A percentile compares a stretch with the other conserved stretches of the same genome.
phyloP scores from a whole-genome alignment of 2,797 vertebrate genomes.

The Gouania willdenowi region DNA sequence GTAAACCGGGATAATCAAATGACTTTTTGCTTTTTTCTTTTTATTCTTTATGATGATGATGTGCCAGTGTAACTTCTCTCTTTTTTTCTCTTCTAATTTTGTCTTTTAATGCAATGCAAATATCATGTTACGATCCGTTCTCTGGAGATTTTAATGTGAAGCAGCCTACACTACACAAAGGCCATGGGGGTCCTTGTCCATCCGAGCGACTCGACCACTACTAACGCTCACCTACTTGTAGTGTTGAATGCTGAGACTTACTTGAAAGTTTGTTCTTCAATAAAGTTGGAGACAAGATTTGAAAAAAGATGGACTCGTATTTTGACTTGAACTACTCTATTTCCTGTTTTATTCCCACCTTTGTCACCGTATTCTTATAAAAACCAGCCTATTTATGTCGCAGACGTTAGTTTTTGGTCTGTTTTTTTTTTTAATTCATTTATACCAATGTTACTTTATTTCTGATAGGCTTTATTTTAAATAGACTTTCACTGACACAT shows the following conservation, averaged over 20 bases:
- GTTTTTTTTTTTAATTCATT: no score
- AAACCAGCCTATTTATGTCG: no score
- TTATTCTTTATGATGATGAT: constrained; percentile 8
- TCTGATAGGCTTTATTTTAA: no score
- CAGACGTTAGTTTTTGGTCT: no score
- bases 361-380: no score
- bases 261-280: constrained; percentile 77
- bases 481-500: no score
- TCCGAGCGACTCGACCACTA: constrained; percentile 56
- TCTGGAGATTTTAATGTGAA: constrained; percentile 73
- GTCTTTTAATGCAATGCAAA: constrained; percentile 64
- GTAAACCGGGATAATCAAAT: constrained; percentile 29
- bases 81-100: constrained; percentile 17
- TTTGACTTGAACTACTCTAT: neutral
- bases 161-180: constrained; percentile 33
- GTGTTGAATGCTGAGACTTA: constrained; percentile 67
- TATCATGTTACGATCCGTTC: constrained; percentile 38
- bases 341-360: neutral
- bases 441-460: no score
- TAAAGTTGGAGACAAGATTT: constrained; percentile 74
- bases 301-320: neutral
- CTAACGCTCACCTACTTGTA: constrained; percentile 67
- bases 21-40: neutral
- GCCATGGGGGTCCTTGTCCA: constrained; percentile 23
- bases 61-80: constrained; percentile 26